Conservation (phyloP, 2,797 vertebrate species). For the Holocentrus rufus region DNA sequence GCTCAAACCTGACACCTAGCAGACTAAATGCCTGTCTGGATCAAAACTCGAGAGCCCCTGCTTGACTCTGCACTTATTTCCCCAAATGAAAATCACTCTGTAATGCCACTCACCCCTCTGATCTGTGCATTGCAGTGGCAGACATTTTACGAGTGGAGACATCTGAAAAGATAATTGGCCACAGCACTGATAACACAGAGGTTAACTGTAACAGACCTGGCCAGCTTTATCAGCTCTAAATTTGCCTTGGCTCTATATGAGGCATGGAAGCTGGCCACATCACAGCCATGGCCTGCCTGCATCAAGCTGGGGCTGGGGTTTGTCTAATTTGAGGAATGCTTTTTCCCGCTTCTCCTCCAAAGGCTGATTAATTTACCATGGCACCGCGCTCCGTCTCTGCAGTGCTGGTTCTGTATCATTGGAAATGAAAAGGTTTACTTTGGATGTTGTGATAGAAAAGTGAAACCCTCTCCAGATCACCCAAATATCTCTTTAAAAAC, state of each 20-base stretch:
- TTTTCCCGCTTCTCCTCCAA: conserved; percentile 67
- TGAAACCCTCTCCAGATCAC: conserved; percentile 72
- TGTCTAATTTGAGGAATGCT: conserved; percentile 76
- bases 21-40: conserved; percentile 56
- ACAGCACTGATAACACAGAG: conserved; percentile 56
- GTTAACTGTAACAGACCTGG: conserved; percentile 67
- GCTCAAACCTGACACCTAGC: conserved; percentile 59
- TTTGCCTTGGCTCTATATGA: conserved; percentile 70
- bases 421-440: conserved; percentile 80
- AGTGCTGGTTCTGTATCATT: conserved; percentile 71
- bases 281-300: conserved; percentile 71
- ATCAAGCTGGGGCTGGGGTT: conserved; percentile 71
- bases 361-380: conserved; percentile 74
- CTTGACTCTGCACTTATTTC: conserved; percentile 57
- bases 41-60: conserved; percentile 51
- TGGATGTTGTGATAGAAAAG: conserved; percentile 77
- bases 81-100: conserved; percentile 46
- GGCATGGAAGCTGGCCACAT: conserved; percentile 69
- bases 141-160: conserved; percentile 41
- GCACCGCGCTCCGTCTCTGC: conserved; percentile 63
- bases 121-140: conserved; percentile 39
- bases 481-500: conserved; percentile 78
- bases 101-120: conserved; percentile 44
- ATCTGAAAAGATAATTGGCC: conserved; percentile 65
- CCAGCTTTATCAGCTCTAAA: conserved; percentile 65